Evolutionary conservation across 2,113 vertebrate genomes (phyloP), one percentile per base, ranked within the genome.

Genomic region (Crotalus tigris): DNA sequence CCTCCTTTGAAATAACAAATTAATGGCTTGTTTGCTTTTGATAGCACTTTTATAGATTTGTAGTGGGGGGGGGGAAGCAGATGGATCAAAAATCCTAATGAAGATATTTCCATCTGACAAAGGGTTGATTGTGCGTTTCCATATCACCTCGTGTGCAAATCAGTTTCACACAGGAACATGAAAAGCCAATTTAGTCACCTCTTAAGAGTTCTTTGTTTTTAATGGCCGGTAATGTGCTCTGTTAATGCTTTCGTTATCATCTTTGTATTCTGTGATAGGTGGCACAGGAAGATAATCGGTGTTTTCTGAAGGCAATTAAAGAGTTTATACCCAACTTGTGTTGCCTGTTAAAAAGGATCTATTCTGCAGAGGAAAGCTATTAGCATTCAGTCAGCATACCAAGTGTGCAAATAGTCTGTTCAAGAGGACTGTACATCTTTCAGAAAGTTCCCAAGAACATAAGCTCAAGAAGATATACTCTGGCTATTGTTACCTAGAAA

Each of bases 291-390:
- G 94, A 96, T 96, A 96, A 96, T 92, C 87, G 88, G 64, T 94
- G 91, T 95, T 95, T 96, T 93, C 89, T 96, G 94, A 85, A 97
- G 94, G 95, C 94, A 97, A 96, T 96, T 97, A 96, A 96, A 97
- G 95, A 94, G 90, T 97, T 97, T 96, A 95, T 95, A 93, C 93
- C 94, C 94, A 96, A 95, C 88, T 94, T 96, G 86, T 95, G 96
- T 91, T 93, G 94, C 90, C 94, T 97, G 64, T 94, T 96, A 96
- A 96, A 93, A 96, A 96, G 88, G 88, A 96, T 96, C 90, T 96
- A 57, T 95, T 97, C n/a, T 90, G 95, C 93, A 93, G 85, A 93
- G 92, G 94, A 21, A 96, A 91, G 69, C 54, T 94, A 96, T 96
- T 96, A 96, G 21, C 93, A 96, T 96, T 96, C 93, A 94, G 95